These are phyloP conservation scores for Pseudococcus jackbeardsleyi DNA, from an alignment of 2,888 invertebrate genomes.

Conservation along the genomic window DNA sequence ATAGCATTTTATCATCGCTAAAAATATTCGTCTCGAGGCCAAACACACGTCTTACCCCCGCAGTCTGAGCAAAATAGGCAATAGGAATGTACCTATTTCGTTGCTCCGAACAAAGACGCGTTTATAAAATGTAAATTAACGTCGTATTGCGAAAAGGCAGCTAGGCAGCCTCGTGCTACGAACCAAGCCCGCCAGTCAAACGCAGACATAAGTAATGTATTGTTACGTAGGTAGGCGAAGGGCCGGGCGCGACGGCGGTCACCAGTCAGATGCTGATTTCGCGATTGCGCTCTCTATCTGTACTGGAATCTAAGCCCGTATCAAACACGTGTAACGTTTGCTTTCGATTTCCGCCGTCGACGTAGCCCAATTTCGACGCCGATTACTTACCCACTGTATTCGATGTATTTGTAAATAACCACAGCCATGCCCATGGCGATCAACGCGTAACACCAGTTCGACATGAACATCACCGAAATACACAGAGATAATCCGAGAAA, in stretches of 20 bases:
- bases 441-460: constrained; percentile 95
- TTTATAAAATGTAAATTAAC: background rate
- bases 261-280: background rate
- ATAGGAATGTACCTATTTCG: background rate
- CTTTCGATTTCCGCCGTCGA: background rate
- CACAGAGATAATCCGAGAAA: constrained; percentile 88
- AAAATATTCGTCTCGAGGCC: background rate
- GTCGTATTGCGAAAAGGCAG: background rate
- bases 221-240: background rate
- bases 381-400: constrained; percentile 87
- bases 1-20: background rate
- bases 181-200: background rate
- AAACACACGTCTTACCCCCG: background rate
- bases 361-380: background rate
- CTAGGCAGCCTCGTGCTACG: background rate
- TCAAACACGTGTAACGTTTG: constrained; percentile 18
- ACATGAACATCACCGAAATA: constrained; percentile 98
- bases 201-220: background rate
- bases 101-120: background rate
- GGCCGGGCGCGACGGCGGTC: background rate
- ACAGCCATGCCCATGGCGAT: constrained; percentile 95
- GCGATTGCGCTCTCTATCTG: background rate
- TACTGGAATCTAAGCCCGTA: background rate
- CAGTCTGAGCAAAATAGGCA: no score
- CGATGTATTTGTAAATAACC: constrained; percentile 96